phyloP scores from a whole-genome alignment of 2,113 vertebrate species.

The Labeo rohita region DNA sequence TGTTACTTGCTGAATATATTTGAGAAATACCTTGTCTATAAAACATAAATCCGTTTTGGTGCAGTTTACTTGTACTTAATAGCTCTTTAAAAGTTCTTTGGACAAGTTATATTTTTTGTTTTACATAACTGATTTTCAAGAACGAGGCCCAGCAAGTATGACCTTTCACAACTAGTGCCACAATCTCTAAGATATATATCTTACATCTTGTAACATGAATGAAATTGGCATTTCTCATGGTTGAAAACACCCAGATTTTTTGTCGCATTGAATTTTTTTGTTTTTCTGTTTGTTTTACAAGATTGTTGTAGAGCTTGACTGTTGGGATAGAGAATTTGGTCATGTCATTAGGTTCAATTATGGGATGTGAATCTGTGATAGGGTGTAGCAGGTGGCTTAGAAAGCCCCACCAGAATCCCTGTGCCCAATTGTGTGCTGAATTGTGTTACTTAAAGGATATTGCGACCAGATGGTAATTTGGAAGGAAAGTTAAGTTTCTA shows the following conservation, averaged over 20 bases:
- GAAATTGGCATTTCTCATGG: background rate
- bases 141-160: background rate
- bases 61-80: background rate
- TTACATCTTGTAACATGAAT: background rate
- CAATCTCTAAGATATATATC: background rate
- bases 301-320: background rate
- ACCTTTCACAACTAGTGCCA: background rate
- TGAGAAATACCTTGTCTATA: background rate
- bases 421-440: constrained; percentile 77
- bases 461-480: constrained; percentile 85
- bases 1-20: too few species aligned
- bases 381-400: constrained; percentile 79
- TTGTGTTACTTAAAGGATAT: constrained; percentile 86
- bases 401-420: constrained; percentile 82
- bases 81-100: too few species aligned
- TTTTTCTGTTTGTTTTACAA: background rate
- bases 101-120: too few species aligned
- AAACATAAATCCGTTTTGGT: background rate
- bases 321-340: constrained; percentile 9
- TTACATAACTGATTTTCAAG: background rate
- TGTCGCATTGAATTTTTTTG: background rate
- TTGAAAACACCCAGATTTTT: background rate
- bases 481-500: constrained; percentile 80
- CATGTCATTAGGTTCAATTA: constrained; percentile 44
- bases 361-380: constrained; percentile 51